Conservation (phyloP, 2,113 vertebrate species). For the Colinus virginianus region DNA sequence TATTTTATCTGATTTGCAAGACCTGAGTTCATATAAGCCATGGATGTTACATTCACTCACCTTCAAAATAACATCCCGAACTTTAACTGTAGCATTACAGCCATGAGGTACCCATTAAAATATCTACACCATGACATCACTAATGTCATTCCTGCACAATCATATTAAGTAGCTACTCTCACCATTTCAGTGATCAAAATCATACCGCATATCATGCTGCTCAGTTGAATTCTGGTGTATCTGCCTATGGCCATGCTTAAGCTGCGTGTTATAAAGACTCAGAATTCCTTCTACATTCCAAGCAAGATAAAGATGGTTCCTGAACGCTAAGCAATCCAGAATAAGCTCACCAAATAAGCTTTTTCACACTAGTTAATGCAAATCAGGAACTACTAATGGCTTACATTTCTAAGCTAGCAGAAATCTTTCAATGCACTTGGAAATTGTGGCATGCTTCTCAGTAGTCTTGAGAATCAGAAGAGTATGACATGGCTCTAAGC, state of each 20-base stretch:
- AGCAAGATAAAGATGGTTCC: background rate
- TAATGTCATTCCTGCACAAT: background rate
- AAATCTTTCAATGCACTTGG: background rate
- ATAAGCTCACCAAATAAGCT: background rate
- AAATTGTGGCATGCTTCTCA: background rate
- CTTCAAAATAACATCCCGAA: background rate
- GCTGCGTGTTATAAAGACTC: background rate
- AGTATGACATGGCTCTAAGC: background rate
- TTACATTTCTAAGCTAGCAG: background rate
- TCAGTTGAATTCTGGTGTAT: background rate
- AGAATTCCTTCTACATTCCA: conserved; percentile 34
- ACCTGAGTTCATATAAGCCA: background rate
- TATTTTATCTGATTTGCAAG: background rate
- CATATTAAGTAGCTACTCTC: background rate
- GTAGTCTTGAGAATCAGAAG: background rate
- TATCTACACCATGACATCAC: background rate
- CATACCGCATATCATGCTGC: background rate
- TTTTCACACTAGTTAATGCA: background rate
- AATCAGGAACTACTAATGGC: background rate
- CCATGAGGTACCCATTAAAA: background rate
- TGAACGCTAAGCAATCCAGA: conserved; percentile 16
- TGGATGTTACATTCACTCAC: background rate
- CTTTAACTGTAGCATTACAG: background rate
- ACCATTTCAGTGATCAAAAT: background rate
- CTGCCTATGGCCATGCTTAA: background rate